Base-by-base conservation (phyloP, 2,888 invertebrate species). In the Drosophila siamana region DNA sequence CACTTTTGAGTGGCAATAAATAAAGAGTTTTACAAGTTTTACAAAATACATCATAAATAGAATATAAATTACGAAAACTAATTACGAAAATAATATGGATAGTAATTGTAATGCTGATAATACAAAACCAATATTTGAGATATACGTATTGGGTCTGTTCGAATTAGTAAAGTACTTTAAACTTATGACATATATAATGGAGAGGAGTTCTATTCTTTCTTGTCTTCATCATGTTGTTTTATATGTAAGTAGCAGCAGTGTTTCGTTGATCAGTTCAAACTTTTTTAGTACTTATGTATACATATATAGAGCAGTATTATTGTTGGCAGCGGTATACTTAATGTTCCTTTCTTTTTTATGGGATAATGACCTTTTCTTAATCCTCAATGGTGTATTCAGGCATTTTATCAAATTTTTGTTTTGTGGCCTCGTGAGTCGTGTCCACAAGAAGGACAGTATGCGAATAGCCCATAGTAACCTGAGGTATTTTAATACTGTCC, bases 401-500 rank as follows among this genome's bases (percentile, higher is more conserved):
- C 78, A 94, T 77, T 54, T 92, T 92, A 16, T 93, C 93, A 22
- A 94, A 92, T 64, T 94, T 94, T 62, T 91, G 90, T 77, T 94
- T 93, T 4, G 94, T 94, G 50, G 92, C 92, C 26, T 94, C 94
- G 4, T 93, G 78, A 7, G 93, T 89, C 40, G 94, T 93, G 69
- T 94, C 93, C 65, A 93, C 93, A 15, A 94, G 90, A 4, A 97
- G 92, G 81, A 97, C 92, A 1, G 97, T 96, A 92, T 98, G 98
- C 3, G 96, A 96, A 88, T 95, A 95, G 2, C 98, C 98, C 95
- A 97, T 97, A 1, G 96, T 93, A 40, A 98, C 94, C 73, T 95
- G 94, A 44, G 95, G 94, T 74, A 97, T 94, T 92, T 96, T 95
- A 66, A 96, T 93, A 33, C 96, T 96, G 57, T 95, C 95, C 93